phyloP scores from a whole-genome alignment of 2,113 vertebrate genomes.

The Ascaphus truei region DNA sequence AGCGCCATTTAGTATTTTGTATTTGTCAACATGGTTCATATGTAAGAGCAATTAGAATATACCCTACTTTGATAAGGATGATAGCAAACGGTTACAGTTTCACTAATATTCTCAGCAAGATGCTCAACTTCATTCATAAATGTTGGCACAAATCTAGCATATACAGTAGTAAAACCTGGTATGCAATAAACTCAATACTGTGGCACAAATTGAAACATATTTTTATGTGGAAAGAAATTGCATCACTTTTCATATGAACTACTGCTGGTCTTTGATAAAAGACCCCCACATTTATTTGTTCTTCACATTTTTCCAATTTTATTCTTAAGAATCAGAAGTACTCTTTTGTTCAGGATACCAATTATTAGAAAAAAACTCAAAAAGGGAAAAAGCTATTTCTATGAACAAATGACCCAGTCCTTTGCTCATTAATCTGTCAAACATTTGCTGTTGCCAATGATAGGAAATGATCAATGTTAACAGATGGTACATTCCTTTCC shows the following conservation, averaged over 20 bases:
- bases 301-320: conserved; percentile 1
- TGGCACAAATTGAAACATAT: neutral
- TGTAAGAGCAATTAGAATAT: no score
- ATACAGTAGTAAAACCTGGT: neutral
- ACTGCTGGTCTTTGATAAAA: neutral
- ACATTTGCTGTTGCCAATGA: conserved; percentile 18
- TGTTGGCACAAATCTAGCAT: neutral
- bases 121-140: neutral
- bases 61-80: no score
- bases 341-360: conserved; percentile 7
- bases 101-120: neutral
- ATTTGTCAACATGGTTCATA: no score
- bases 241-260: neutral
- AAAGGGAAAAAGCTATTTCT: conserved; percentile 7
- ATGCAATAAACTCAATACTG: neutral
- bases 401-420: neutral
- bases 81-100: no score
- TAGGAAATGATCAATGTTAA: conserved; percentile 20
- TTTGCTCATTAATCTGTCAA: conserved; percentile 20
- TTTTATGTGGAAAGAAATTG: conserved; percentile 2
- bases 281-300: neutral
- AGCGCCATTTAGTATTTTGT: no score
- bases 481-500: conserved; percentile 3
- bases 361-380: conserved; percentile 20
- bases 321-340: neutral